Conservation (phyloP, 2,888 invertebrate genomes). For the Callimorpha dominula region DNA sequence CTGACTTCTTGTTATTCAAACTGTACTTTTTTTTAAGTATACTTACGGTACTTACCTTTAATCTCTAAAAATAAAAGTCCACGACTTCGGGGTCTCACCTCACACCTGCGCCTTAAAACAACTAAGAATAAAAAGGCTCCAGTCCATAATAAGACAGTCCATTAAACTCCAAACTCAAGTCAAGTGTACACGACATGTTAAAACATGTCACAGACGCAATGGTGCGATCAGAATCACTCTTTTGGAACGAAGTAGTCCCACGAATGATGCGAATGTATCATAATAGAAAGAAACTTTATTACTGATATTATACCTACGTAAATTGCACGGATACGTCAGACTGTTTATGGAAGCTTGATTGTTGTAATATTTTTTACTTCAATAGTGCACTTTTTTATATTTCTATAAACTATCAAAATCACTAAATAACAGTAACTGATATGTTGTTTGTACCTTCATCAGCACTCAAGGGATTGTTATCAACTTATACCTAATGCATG, state of each 20-base stretch:
- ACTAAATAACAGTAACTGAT: too few species aligned
- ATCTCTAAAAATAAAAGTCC: neutral
- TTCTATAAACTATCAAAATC: too few species aligned
- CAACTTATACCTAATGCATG: too few species aligned
- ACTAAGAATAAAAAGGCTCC: neutral
- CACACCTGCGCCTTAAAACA: conserved; percentile 6
- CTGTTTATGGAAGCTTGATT: neutral
- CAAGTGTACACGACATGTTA: conserved; percentile 55
- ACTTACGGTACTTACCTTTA: neutral
- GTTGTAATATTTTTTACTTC: neutral
- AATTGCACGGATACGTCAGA: conserved; percentile 12
- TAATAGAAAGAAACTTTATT: conserved; percentile 16
- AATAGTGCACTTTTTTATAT: neutral
- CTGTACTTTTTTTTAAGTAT: neutral
- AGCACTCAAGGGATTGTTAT: too few species aligned
- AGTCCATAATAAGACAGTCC: conserved; percentile 32
- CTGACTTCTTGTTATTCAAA: neutral
- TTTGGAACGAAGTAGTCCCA: conserved; percentile 59
- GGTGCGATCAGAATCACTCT: conserved; percentile 66
- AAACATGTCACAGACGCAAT: conserved; percentile 70
- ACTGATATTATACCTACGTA: neutral
- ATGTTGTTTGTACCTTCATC: too few species aligned
- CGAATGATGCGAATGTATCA: conserved; percentile 47
- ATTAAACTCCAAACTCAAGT: conserved; percentile 55
- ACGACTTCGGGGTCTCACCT: neutral